Evolutionary conservation across 1,140 invertebrate species (phyloP).

Genomic region (Araneus ventricosus): DNA sequence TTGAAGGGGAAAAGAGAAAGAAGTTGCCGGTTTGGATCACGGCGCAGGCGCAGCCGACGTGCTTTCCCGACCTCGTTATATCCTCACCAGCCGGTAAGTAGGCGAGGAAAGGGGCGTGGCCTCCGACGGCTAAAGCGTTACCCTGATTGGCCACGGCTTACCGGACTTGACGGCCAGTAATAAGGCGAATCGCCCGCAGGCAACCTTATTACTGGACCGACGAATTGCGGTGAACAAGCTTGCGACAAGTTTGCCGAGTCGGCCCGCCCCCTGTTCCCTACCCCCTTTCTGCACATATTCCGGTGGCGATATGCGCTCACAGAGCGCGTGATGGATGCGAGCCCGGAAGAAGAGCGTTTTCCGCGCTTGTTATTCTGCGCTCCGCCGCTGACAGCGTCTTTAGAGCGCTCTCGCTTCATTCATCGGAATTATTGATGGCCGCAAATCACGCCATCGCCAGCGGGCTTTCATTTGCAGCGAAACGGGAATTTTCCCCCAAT

Average conservation of each 20-base stretch:
- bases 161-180: conserved; percentile 59
- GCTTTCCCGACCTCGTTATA: conserved; percentile 22
- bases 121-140: conserved; percentile 59
- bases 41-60: neutral
- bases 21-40: neutral
- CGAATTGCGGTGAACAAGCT: conserved; percentile 51
- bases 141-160: conserved; percentile 59
- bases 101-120: conserved; percentile 62
- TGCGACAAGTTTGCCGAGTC: neutral
- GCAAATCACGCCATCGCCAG: neutral
- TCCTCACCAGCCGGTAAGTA: conserved; percentile 8
- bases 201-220: conserved; percentile 55
- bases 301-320: too few relatives aligned
- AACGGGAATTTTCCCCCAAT: too few relatives aligned
- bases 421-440: conserved; percentile 29
- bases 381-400: neutral
- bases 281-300: conserved; percentile 24
- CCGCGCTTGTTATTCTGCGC: neutral
- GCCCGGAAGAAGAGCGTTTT: too few relatives aligned
- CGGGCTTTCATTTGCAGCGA: too few relatives aligned
- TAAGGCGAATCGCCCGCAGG: conserved; percentile 46
- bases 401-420: neutral
- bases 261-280: neutral
- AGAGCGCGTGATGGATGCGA: neutral
- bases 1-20: neutral